Evolutionary conservation across 2,113 vertebrate genomes (phyloP).

Genomic region (Stigmatopora nigra): DNA sequence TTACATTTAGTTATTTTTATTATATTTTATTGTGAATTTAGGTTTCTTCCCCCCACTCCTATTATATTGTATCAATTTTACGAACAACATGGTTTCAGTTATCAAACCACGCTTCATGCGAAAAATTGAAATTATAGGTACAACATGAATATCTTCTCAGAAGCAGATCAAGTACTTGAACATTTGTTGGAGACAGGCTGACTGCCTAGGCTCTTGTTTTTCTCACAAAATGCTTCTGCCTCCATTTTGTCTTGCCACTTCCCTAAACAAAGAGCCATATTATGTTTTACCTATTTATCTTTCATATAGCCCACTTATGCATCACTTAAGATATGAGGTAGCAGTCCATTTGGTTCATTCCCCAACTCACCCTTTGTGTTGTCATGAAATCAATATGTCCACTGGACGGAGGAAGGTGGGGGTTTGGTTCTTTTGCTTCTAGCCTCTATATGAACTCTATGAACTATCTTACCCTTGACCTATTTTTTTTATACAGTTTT

Average conservation of each 20-base stretch:
- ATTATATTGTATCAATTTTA: too few relatives aligned
- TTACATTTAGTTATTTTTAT: background rate
- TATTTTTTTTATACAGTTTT: constrained; percentile 1
- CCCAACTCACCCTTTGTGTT: constrained; percentile 25
- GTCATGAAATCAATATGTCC: constrained; percentile 36
- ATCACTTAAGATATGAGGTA: constrained; percentile 23
- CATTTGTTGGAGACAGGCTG: constrained; percentile 5
- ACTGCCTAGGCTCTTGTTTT: constrained; percentile 25
- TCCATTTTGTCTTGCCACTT: constrained; percentile 10
- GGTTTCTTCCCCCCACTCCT: too few relatives aligned
- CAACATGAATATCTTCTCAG: constrained; percentile 6
- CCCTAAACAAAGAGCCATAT: background rate
- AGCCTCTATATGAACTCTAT: constrained; percentile 49
- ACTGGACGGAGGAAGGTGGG: constrained; percentile 12
- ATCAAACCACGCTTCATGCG: background rate
- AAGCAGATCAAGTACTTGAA: background rate
- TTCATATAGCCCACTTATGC: constrained; percentile 9
- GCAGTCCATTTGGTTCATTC: constrained; percentile 36
- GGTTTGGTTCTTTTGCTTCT: constrained; percentile 28
- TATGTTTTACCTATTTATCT: background rate
- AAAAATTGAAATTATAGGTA: constrained; percentile 17
- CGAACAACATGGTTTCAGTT: background rate
- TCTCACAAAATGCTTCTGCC: constrained; percentile 11
- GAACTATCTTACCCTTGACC: constrained; percentile 3
- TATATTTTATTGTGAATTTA: too few relatives aligned